Conservation (phyloP, 1,140 invertebrate genomes). For the Hetaerina americana region DNA sequence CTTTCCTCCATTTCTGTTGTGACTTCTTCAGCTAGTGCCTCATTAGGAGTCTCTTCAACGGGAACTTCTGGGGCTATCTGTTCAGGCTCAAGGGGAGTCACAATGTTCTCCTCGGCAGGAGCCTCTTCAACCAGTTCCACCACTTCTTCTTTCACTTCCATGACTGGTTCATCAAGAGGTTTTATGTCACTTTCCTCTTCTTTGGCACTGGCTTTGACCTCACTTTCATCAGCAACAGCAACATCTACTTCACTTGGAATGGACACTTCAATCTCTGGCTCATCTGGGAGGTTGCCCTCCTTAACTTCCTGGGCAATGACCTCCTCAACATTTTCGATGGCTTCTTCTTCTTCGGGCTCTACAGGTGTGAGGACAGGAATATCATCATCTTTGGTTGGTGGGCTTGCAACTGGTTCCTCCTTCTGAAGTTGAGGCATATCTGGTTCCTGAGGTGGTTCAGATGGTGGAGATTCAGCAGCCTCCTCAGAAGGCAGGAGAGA, state of each 20-base stretch:
- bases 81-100: neutral
- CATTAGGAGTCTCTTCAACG: neutral
- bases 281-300: too few species aligned
- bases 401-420: neutral
- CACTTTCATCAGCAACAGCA: neutral
- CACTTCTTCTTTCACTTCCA: neutral
- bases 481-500: too few species aligned
- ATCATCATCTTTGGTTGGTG: neutral
- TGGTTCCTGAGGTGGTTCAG: neutral
- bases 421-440: constrained; percentile 4
- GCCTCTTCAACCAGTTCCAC: neutral
- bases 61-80: neutral
- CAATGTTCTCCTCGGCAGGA: neutral
- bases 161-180: neutral
- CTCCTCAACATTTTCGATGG: too few species aligned
- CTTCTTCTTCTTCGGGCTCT: neutral
- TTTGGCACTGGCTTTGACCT: neutral
- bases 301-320: too few species aligned
- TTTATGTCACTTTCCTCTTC: neutral
- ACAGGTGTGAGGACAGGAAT: constrained; percentile 9
- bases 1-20: neutral
- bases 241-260: neutral
- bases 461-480: neutral
- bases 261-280: neutral
- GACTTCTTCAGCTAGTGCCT: neutral